Base-by-base conservation (phyloP, 2,797 vertebrate genomes). In the Pseudotriccus pelzelni region DNA sequence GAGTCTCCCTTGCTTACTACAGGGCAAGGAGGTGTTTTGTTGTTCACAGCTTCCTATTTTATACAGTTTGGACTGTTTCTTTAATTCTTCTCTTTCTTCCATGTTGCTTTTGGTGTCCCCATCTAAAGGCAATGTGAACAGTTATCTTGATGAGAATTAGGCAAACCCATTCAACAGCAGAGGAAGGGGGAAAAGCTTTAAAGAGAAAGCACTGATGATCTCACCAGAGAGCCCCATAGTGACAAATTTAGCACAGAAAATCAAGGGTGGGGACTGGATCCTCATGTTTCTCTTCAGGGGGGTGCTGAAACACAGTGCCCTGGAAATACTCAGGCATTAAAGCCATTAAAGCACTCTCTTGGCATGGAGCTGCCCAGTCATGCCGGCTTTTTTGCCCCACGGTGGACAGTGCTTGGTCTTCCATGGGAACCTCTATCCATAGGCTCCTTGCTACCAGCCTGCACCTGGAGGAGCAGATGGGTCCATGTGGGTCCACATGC, bases 261-360 rank as follows among this genome's bases (percentile, higher is more conserved):
- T 47, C 0, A 7, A 55, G 37, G 39, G 14, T 41, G 11, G 12
- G 28, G 25, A 3, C 37, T 69, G 81, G 86, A 94, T 34, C 37
- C 21, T 15, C 12, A 4, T n/a, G n/a, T 63, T 66, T 80, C 4
- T 70, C 36, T 63, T 67, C 39, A 44, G 32, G 21, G 21, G 7
- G 0, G 0, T 78, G 22, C 44, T 56, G 66, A 84, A 80, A 60
- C 32, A 32, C 0, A 0, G 49, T 37, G 21, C 8, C 30, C 22
- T 46, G 24, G 47, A 66, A 93, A 62, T 30, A n/a, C 34, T 83
- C 28, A 41, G 69, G 43, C 30, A 66, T 3, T 11, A 50, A 52
- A 88, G 59, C 46, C 21, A 10, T 53, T 66, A 73, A 47, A 70
- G 27, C 67, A 64, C 1, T 0, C 22, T 90, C 17, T 77, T 68